These are phyloP conservation scores for Martes martes DNA, from an alignment of 2,113 vertebrate genomes.

Conservation along the genomic window DNA sequence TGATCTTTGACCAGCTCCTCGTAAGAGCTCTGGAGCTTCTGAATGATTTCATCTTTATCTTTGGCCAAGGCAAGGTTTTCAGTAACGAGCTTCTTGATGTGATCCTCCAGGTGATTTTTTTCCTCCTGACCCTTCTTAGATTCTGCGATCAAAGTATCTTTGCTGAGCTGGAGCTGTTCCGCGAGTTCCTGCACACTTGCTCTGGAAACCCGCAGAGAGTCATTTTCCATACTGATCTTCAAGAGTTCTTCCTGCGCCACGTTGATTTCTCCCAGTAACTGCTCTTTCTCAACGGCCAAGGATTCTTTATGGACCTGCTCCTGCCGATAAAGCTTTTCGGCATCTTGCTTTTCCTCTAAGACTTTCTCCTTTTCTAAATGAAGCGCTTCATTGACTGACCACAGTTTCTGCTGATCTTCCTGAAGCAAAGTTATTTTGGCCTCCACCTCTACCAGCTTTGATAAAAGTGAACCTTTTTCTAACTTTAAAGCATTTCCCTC, in stretches of 20 bases:
- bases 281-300: conserved; percentile 77
- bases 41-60: conserved; percentile 84
- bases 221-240: conserved; percentile 80
- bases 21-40: conserved; percentile 83
- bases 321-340: conserved; percentile 76
- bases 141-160: conserved; percentile 64
- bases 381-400: conserved; percentile 83
- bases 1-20: conserved; percentile 83
- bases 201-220: conserved; percentile 76
- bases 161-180: conserved; percentile 82
- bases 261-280: conserved; percentile 79
- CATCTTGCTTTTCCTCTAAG: conserved; percentile 81
- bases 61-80: conserved; percentile 84
- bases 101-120: conserved; percentile 75
- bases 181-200: conserved; percentile 72
- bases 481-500: conserved; percentile 85
- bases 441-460: conserved; percentile 84
- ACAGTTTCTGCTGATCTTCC: conserved; percentile 80
- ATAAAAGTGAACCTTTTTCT: conserved; percentile 86
- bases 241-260: conserved; percentile 79
- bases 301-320: conserved; percentile 78
- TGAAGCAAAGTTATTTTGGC: conserved; percentile 81
- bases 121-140: conserved; percentile 79
- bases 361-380: conserved; percentile 79
- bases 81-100: conserved; percentile 80